A percentile compares a stretch with the other conserved stretches of the same genome.
Conservation (phyloP, 2,888 invertebrate species). For the Hydraecia micacea region DNA sequence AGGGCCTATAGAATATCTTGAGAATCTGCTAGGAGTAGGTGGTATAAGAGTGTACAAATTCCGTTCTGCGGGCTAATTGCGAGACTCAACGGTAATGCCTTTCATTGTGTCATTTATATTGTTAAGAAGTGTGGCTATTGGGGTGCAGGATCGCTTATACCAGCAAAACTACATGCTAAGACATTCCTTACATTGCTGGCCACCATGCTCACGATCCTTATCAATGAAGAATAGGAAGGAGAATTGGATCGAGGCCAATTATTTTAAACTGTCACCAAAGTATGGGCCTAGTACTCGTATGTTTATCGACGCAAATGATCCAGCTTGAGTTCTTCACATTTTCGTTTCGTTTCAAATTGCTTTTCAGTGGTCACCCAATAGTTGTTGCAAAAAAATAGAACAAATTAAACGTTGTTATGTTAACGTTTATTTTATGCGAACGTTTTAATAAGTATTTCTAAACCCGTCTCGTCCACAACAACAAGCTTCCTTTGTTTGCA, state of each 20-base stretch:
- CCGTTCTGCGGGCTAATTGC: not conserved
- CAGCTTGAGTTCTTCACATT: not conserved
- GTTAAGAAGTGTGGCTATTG: not conserved
- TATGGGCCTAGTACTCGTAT: not conserved
- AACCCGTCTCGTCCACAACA: slow-evolving; percentile 2
- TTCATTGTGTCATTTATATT: not conserved
- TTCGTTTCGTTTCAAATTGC: not conserved
- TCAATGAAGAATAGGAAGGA: not conserved
- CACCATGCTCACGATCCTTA: not conserved
- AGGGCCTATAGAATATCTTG: not conserved
- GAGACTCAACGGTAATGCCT: not conserved
- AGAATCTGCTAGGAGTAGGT: not conserved
- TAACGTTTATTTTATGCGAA: slow-evolving; percentile 6
- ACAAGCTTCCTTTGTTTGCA: not conserved
- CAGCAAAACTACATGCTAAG: not conserved
- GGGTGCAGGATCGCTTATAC: not conserved
- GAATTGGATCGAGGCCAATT: slow-evolving; percentile 14
- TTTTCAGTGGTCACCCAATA: not conserved
- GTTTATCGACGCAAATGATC: not conserved
- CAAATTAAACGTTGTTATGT: not conserved
- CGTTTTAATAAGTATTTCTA: not conserved
- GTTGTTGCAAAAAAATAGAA: not conserved
- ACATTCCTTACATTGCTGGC: not conserved
- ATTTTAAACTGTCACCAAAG: not conserved
- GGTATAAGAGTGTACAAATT: not conserved